Conservation (phyloP, 2,113 vertebrate genomes). For the Chionis minor region DNA sequence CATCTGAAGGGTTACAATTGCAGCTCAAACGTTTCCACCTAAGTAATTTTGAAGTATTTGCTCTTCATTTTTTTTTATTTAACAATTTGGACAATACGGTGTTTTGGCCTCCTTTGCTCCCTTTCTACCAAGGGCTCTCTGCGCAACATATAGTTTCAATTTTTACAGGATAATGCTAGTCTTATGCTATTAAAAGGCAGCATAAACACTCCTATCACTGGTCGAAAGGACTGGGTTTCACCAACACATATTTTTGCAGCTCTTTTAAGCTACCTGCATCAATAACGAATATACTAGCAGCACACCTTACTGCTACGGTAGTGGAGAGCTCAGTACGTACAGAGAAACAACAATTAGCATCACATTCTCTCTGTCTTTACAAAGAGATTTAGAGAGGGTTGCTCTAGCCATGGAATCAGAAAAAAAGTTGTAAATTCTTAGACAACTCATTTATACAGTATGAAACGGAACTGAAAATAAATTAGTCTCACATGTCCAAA, state of each 20-base stretch:
- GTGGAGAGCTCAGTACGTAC: neutral
- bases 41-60: neutral
- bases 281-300: neutral
- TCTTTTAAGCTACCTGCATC: neutral
- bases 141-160: neutral
- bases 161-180: neutral
- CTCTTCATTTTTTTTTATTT: neutral
- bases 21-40: neutral
- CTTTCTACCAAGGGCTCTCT: neutral
- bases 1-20: neutral
- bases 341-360: neutral
- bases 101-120: neutral
- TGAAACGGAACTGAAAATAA: neutral
- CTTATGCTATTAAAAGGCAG: neutral
- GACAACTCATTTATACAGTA: neutral
- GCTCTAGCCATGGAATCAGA: neutral
- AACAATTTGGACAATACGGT: neutral
- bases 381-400: neutral
- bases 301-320: neutral
- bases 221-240: neutral
- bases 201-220: neutral
- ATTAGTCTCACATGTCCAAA: neutral
- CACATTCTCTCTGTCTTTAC: neutral
- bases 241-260: neutral
- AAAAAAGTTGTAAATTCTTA: neutral